Percentiles rank a stretch among this genome's conserved stretches.
phyloP scores from a whole-genome alignment of 2,888 invertebrate species.

The Dorcus hopei region DNA sequence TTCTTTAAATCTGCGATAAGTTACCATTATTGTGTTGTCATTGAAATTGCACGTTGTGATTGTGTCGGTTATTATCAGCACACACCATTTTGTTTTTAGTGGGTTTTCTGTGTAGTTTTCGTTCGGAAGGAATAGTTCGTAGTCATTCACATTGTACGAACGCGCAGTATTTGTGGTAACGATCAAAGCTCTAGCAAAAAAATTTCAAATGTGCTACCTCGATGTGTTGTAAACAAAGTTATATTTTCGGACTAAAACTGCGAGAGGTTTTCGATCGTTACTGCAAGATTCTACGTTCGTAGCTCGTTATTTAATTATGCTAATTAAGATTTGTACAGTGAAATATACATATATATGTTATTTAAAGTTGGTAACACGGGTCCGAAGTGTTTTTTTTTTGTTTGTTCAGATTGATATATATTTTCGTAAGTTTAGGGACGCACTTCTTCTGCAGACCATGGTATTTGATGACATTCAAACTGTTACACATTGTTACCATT shows the following conservation, averaged over 20 bases:
- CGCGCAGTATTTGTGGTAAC: conserved; percentile 1
- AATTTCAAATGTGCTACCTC: neutral
- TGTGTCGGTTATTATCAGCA: conserved; percentile 20
- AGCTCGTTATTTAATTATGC: conserved; percentile 1
- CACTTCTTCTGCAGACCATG: conserved; percentile 28
- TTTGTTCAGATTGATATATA: conserved; percentile 15
- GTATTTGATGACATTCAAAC: conserved; percentile 16
- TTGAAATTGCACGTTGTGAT: conserved; percentile 18
- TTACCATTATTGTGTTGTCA: conserved; percentile 29
- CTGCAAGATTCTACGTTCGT: neutral
- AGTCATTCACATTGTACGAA: neutral
- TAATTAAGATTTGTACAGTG: conserved; percentile 29
- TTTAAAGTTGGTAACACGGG: conserved; percentile 31
- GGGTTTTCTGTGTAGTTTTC: neutral
- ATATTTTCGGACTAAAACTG: neutral
- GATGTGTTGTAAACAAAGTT: conserved; percentile 1
- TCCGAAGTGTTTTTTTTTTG: conserved; percentile 23
- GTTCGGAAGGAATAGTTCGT: too few species aligned
- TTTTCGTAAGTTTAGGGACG: conserved; percentile 18
- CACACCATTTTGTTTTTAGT: neutral
- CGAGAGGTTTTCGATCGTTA: neutral
- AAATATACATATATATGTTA: conserved; percentile 21
- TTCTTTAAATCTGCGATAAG: conserved; percentile 24
- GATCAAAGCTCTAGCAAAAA: conserved; percentile 1
- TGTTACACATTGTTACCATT: conserved; percentile 30